A percentile compares a stretch with the other conserved stretches of the same genome.
phyloP scores from a whole-genome alignment of 2,888 invertebrate species.

The Pocota personata region DNA sequence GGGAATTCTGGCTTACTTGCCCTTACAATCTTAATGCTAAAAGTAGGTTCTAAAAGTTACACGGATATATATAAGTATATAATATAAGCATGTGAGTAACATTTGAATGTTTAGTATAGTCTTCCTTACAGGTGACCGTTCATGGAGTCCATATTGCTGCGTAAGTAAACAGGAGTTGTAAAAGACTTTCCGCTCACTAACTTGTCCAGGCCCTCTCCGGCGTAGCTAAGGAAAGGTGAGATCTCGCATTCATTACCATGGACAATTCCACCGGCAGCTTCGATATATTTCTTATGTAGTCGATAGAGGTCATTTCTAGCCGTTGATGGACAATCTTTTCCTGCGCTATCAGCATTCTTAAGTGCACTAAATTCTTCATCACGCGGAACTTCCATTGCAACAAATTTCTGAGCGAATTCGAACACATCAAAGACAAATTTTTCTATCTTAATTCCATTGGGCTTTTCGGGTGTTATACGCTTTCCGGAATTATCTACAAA shows the following conservation, averaged over 20 bases:
- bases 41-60: slow-evolving; percentile 29
- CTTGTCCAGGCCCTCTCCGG: slow-evolving; percentile 91
- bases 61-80: slow-evolving; percentile 4
- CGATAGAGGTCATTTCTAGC: slow-evolving; percentile 90
- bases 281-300: slow-evolving; percentile 91
- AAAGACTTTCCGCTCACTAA: slow-evolving; percentile 88
- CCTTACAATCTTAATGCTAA: slow-evolving; percentile 19
- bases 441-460: slow-evolving; percentile 99
- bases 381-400: slow-evolving; percentile 95
- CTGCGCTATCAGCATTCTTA: slow-evolving; percentile 95
- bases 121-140: slow-evolving; percentile 79
- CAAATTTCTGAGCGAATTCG: slow-evolving; percentile 94
- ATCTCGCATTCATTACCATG: slow-evolving; percentile 91
- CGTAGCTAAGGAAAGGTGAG: slow-evolving; percentile 94
- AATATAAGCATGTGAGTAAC: slow-evolving; percentile 19
- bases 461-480: slow-evolving; percentile 89
- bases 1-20: slow-evolving; percentile 41
- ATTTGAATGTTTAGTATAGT: slow-evolving; percentile 32
- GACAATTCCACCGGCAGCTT: slow-evolving; percentile 91
- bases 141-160: slow-evolving; percentile 82
- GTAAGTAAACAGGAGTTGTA: slow-evolving; percentile 86
- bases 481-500: slow-evolving; percentile 89
- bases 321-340: slow-evolving; percentile 95
- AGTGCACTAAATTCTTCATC: slow-evolving; percentile 98
- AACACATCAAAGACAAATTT: slow-evolving; percentile 99